Evolutionary conservation across 2,797 vertebrate species (phyloP).

Genomic region (Bradypodion ventrale): DNA sequence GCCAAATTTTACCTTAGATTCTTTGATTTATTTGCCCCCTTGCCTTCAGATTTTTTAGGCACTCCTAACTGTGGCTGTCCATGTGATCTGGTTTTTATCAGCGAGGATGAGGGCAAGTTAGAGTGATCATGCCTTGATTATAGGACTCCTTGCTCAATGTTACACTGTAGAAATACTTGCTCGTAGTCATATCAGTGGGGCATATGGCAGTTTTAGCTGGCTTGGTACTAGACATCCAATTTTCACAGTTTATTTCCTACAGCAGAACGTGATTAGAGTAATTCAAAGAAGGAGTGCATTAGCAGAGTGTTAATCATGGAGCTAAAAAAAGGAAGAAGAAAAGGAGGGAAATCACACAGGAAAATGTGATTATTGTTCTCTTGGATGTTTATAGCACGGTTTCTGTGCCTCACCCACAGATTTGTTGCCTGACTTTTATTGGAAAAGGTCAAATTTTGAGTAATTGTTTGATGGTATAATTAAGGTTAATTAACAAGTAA

Average conservation of each 20-base stretch:
- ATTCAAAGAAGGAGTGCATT: constrained; percentile 71
- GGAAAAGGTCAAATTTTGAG: constrained; percentile 70
- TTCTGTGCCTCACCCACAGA: constrained; percentile 48
- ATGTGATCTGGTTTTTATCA: background rate
- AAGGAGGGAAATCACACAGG: constrained; percentile 29
- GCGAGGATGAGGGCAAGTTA: background rate
- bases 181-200: no score
- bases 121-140: background rate
- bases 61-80: no score
- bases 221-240: constrained; percentile 26
- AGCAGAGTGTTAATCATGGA: constrained; percentile 63
- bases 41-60: background rate
- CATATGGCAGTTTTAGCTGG: background rate
- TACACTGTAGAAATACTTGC: background rate
- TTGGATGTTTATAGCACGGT: constrained; percentile 30
- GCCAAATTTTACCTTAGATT: no score
- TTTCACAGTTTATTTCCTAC: constrained; percentile 27
- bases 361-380: constrained; percentile 41
- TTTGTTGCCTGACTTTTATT: constrained; percentile 66
- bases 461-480: constrained; percentile 68
- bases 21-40: background rate
- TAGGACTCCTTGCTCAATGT: constrained; percentile 67
- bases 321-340: background rate
- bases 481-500: constrained; percentile 67
- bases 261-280: constrained; percentile 71